Evolutionary conservation across 2,888 invertebrate genomes (phyloP).

Genomic region (Xestia rhomboidea): DNA sequence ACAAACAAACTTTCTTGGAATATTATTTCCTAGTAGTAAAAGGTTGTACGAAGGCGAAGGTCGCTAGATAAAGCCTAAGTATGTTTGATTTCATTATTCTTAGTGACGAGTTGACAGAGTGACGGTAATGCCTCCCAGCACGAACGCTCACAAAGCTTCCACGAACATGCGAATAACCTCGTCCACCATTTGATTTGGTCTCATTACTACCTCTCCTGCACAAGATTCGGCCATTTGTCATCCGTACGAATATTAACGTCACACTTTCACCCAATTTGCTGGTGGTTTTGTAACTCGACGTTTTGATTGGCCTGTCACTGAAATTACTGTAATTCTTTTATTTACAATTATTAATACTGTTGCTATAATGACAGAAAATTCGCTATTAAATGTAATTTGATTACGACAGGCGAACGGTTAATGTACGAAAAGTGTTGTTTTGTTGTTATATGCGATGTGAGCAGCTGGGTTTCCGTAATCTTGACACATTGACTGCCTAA

Average conservation of each 20-base stretch:
- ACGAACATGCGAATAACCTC: constrained; percentile 83
- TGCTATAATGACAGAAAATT: constrained; percentile 70
- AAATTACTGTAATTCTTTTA: constrained; percentile 79
- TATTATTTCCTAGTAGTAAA: constrained; percentile 19
- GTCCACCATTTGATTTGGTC: constrained; percentile 81
- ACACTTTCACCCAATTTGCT: constrained; percentile 88
- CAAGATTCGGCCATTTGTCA: constrained; percentile 87
- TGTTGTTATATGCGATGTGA: constrained; percentile 39
- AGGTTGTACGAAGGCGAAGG: constrained; percentile 33
- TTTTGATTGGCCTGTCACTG: constrained; percentile 77
- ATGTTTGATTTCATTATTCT: constrained; percentile 58
- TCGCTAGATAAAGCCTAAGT: constrained; percentile 46
- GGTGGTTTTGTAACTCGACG: constrained; percentile 82
- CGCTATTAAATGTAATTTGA: constrained; percentile 69
- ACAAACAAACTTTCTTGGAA: constrained; percentile 10
- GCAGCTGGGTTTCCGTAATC: constrained; percentile 51
- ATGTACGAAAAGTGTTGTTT: constrained; percentile 59
- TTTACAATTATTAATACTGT: constrained; percentile 74
- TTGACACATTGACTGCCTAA: constrained; percentile 63
- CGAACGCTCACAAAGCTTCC: constrained; percentile 74
- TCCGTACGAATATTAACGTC: constrained; percentile 86
- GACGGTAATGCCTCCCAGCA: constrained; percentile 73
- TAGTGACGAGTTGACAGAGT: constrained; percentile 51
- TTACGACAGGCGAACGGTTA: constrained; percentile 62
- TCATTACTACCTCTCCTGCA: constrained; percentile 77